Percentiles rank a stretch among this genome's conserved stretches.
Conservation (phyloP, 1,140 invertebrate species). For the Bombus picipes region DNA sequence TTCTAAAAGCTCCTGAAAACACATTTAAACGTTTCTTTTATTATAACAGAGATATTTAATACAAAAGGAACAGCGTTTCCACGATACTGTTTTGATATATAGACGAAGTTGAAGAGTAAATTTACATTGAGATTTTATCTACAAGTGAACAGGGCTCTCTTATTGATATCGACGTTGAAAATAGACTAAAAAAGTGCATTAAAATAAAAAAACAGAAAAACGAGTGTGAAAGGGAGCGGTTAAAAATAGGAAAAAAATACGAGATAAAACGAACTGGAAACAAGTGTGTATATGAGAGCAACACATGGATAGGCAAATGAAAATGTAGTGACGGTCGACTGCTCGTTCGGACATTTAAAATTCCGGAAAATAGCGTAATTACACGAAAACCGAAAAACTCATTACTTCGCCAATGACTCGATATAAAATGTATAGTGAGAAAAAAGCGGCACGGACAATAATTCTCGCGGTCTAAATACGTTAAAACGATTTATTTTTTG, state of each 20-base stretch:
- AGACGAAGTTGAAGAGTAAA: background rate
- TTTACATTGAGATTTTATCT: slow-evolving; percentile 1
- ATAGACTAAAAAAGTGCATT: slow-evolving; percentile 15
- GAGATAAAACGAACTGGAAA: slow-evolving; percentile 32
- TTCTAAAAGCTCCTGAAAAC: background rate
- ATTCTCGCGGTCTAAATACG: no score
- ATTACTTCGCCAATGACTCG: slow-evolving; percentile 51
- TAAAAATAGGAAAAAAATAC: background rate
- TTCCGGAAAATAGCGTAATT: slow-evolving; percentile 63
- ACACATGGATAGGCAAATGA: slow-evolving; percentile 57
- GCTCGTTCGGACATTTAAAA: slow-evolving; percentile 52
- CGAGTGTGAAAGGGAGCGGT: background rate
- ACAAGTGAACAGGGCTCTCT: background rate
- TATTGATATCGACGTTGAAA: background rate
- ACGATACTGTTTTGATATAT: background rate
- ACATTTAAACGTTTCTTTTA: background rate
- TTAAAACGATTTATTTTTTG: no score
- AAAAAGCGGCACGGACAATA: background rate
- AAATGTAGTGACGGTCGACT: slow-evolving; percentile 61
- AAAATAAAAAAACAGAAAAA: slow-evolving; percentile 23
- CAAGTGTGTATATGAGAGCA: background rate
- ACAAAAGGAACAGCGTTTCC: background rate
- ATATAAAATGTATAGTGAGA: slow-evolving; percentile 20
- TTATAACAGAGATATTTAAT: background rate
- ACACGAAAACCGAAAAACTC: slow-evolving; percentile 58